Percentiles rank a stretch among this genome's conserved stretches.
phyloP scores from a whole-genome alignment of 1,140 invertebrate species.

The Penaeus vannamei region DNA sequence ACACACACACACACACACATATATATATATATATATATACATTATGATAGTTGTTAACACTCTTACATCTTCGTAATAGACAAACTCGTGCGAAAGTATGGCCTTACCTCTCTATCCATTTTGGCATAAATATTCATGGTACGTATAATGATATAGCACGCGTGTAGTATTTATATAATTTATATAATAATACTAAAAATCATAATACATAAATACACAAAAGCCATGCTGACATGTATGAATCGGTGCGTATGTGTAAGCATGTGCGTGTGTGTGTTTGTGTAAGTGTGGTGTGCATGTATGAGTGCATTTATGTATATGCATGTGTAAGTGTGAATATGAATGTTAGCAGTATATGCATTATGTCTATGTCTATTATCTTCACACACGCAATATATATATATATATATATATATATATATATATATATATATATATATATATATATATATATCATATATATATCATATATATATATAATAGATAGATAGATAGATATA shows the following conservation, averaged over 20 bases:
- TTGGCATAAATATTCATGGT: no score
- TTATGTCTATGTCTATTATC: not conserved
- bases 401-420: not conserved
- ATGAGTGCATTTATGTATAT: not conserved
- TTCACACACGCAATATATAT: not conserved
- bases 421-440: not conserved
- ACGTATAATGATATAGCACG: no score
- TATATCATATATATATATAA: slow-evolving; percentile 11
- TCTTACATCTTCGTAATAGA: no score
- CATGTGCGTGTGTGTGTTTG: no score
- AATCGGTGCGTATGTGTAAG: no score
- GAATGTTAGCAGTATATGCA: not conserved
- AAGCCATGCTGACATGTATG: no score
- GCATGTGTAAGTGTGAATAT: not conserved
- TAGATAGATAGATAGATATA: not conserved
- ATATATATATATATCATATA: not conserved
- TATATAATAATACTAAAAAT: no score
- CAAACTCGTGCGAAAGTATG: no score
- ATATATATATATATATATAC: slow-evolving; percentile 4
- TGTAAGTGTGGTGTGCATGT: not conserved
- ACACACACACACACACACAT: not conserved
- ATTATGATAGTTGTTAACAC: not conserved
- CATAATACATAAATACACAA: no score
- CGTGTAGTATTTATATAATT: no score
- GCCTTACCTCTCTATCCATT: no score